phyloP scores from a whole-genome alignment of 2,113 vertebrate genomes.

The Scolopax mira region DNA sequence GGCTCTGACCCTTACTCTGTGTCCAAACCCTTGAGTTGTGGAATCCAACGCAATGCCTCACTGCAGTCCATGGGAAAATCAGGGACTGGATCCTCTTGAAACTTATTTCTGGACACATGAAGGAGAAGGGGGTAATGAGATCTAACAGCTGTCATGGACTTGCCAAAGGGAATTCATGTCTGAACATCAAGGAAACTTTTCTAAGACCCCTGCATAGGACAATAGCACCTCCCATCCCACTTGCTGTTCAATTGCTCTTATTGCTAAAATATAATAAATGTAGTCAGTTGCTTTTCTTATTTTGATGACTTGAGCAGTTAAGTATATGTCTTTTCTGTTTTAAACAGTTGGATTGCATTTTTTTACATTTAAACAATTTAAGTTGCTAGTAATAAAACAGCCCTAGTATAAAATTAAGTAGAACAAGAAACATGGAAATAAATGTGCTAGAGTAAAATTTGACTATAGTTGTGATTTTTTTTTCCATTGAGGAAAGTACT shows the following conservation, averaged over 20 bases:
- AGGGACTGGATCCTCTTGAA: background rate
- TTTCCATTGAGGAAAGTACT: background rate
- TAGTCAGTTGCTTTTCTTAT: background rate
- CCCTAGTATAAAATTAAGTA: background rate
- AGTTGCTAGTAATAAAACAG: background rate
- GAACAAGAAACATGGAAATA: background rate
- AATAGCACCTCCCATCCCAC: background rate
- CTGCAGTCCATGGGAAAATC: background rate
- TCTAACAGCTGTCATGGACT: background rate
- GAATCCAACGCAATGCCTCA: rapidly evolving
- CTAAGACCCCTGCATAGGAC: background rate
- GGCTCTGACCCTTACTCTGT: background rate
- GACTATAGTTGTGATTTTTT: background rate
- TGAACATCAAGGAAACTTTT: background rate
- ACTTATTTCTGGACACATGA: background rate
- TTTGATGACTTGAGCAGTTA: background rate
- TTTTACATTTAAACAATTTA: background rate
- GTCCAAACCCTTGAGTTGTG: background rate
- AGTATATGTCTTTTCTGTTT: background rate
- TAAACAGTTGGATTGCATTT: background rate
- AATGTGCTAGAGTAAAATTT: background rate
- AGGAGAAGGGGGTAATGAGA: background rate
- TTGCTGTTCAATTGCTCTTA: background rate
- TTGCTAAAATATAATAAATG: background rate
- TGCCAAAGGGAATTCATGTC: background rate